phyloP scores from a whole-genome alignment of 2,888 invertebrate genomes.

The Lapara coniferarum region DNA sequence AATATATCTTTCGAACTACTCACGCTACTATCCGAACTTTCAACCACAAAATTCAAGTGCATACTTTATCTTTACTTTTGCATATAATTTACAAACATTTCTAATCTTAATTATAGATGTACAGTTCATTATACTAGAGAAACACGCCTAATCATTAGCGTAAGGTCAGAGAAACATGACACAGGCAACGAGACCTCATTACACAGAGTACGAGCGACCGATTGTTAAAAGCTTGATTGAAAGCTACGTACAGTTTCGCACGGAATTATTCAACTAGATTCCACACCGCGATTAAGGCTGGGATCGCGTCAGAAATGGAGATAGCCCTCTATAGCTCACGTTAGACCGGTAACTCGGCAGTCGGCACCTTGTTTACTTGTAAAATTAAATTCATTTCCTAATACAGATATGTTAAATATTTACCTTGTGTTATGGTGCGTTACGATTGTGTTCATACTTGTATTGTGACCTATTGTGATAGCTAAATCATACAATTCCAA shows the following conservation, averaged over 20 bases:
- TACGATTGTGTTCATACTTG: neutral
- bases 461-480: no score
- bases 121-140: neutral
- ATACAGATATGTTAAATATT: constrained; percentile 4
- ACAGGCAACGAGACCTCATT: constrained; percentile 66
- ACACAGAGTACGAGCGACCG: constrained; percentile 63
- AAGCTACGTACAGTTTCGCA: constrained; percentile 68
- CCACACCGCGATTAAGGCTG: constrained; percentile 38
- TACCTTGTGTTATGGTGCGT: neutral
- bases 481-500: no score
- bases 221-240: constrained; percentile 66
- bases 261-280: constrained; percentile 47
- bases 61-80: no score
- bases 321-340: constrained; percentile 34
- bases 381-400: constrained; percentile 22
- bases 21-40: no score
- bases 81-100: no score
- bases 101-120: no score
- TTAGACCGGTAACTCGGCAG: constrained; percentile 14
- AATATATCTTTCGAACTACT: no score
- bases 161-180: constrained; percentile 42
- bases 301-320: constrained; percentile 43
- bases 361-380: constrained; percentile 14
- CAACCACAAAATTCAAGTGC: no score
- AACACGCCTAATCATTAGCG: constrained; percentile 32